Conservation (phyloP, 2,888 invertebrate genomes). For the Harpalus rufipes region DNA sequence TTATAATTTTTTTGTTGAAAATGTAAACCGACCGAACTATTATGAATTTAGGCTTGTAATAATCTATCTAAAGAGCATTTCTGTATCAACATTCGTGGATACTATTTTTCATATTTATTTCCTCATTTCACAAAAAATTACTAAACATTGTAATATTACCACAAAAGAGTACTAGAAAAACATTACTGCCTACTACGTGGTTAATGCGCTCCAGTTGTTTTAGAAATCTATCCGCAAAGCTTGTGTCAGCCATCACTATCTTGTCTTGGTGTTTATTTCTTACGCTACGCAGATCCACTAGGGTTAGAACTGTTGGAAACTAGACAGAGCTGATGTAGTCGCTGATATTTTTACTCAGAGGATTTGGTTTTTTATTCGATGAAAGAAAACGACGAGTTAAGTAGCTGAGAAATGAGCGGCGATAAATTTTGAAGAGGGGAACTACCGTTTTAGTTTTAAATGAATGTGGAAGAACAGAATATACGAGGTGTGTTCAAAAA, state of each 20-base stretch:
- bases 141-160: not conserved
- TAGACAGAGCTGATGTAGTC: not conserved
- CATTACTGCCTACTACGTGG: slow-evolving; percentile 3
- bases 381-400: not conserved
- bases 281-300: not conserved
- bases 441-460: too few relatives aligned
- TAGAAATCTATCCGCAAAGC: slow-evolving; percentile 27
- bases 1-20: too few relatives aligned
- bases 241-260: slow-evolving; percentile 13
- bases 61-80: too few relatives aligned
- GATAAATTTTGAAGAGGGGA: not conserved
- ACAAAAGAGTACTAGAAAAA: not conserved
- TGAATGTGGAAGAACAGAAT: too few relatives aligned
- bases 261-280: not conserved
- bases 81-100: too few relatives aligned
- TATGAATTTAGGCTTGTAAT: too few relatives aligned
- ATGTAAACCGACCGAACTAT: too few relatives aligned
- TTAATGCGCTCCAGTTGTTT: slow-evolving; percentile 43
- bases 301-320: slow-evolving; percentile 4
- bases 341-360: slow-evolving; percentile 15
- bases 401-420: not conserved
- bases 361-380: slow-evolving; percentile 1
- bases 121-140: not conserved
- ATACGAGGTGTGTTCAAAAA: too few relatives aligned
- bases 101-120: not conserved